Evolutionary conservation across 1,140 invertebrate species (phyloP), one percentile per base, ranked within the genome.

Genomic region (Aphelenchoides besseyi): DNA sequence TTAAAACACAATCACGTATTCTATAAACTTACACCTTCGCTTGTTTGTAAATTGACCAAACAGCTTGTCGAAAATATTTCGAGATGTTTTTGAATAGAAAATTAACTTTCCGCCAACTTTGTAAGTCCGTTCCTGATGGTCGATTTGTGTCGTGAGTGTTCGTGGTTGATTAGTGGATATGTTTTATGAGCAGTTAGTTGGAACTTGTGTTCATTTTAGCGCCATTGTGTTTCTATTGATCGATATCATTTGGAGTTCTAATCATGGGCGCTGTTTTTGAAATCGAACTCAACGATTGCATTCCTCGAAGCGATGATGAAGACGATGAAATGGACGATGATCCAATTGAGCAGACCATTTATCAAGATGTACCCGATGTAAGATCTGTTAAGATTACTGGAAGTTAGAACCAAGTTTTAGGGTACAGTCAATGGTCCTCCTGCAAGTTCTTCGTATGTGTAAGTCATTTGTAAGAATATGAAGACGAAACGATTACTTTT

Each of bases 381-480:
- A 74, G 69, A 52, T 63, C 57, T 69, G 2, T 3, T 18, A 67
- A 69, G 71, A 16, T 74, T 35, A 30, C 32, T 61, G 5, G 9
- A 1, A 74, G 16, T 16, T 48, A n/a, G 2, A 67, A 61, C 8
- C 74, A 67, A 36, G 68, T 73, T 82, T 62, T 64, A 82, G 80
- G 81, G 82, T 41, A 53, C 54, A 66, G 83, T 82, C 18, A 61
- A 57, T 9, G 77, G 68, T 29, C 80, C 80, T 48, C 82, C 81
- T 9, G 82, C 82, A 18, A 80, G 79, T 41, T 82, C 81, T 26
- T 84, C 82, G 9, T 82, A 81, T 53, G 79, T 81, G 79, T 83
- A 66, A 80, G 74, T 75, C 3, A 3, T 64, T 73, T 23, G 2
- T 35, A 37, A 41, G 29, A 30, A 26, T 37, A 37, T 36, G 26